Percentiles rank a stretch among this genome's conserved stretches.
These are phyloP conservation scores for Pseudoips prasinana DNA, from an alignment of 2,888 invertebrate genomes.

Conservation along the genomic window DNA sequence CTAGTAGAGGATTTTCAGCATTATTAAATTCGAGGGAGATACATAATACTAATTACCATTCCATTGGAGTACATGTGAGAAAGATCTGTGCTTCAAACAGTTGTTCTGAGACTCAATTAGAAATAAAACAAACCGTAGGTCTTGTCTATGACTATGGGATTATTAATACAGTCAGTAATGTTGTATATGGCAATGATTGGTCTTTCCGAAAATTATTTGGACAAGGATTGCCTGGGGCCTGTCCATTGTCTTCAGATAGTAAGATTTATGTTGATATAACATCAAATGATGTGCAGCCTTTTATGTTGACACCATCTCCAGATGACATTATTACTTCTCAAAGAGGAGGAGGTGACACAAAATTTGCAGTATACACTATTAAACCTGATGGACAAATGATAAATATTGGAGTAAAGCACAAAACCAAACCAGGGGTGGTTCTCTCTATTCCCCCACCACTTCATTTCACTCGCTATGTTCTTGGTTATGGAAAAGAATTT, in stretches of 20 bases:
- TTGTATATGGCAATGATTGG: conserved; percentile 87
- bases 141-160: conserved; percentile 92
- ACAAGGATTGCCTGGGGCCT: conserved; percentile 89
- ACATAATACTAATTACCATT: conserved; percentile 96
- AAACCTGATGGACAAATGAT: conserved; percentile 80
- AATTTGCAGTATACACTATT: conserved; percentile 88
- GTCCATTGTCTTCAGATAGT: conserved; percentile 90
- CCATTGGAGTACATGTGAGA: conserved; percentile 92
- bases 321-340: conserved; percentile 80
- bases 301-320: conserved; percentile 84
- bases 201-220: conserved; percentile 94
- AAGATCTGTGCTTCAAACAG: conserved; percentile 86
- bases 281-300: conserved; percentile 82
- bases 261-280: conserved; percentile 91
- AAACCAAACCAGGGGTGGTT: conserved; percentile 67
- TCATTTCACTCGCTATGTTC: conserved; percentile 90
- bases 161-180: conserved; percentile 58
- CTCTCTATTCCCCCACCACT: conserved; percentile 84
- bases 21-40: conserved; percentile 94
- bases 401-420: conserved; percentile 85
- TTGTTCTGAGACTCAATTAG: conserved; percentile 85
- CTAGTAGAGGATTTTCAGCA: conserved; percentile 92
- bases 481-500: conserved; percentile 95
- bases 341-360: conserved; percentile 86
- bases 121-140: conserved; percentile 92